Evolutionary conservation across 2,797 vertebrate species (phyloP).

Genomic region (Cynopterus sphinx): DNA sequence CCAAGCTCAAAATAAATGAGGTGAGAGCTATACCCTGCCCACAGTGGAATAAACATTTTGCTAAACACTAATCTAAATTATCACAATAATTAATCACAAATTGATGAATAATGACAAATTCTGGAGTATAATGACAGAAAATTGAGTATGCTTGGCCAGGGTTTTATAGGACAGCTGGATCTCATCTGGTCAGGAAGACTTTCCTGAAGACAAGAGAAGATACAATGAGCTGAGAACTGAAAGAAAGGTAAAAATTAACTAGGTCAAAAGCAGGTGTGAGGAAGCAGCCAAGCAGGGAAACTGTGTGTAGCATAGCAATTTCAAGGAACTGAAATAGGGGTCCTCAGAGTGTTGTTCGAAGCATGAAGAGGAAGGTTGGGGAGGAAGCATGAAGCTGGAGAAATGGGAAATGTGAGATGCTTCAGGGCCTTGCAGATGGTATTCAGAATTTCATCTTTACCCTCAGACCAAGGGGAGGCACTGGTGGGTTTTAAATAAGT

Average conservation of each 20-base stretch:
- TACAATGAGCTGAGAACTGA: background rate
- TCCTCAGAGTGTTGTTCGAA: background rate
- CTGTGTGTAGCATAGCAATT: background rate
- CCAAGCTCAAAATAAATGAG: background rate
- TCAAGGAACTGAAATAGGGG: background rate
- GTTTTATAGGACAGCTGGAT: background rate
- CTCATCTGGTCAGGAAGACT: background rate
- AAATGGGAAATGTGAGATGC: background rate
- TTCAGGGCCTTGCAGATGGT: background rate
- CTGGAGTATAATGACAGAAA: background rate
- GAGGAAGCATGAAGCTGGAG: background rate
- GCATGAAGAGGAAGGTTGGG: background rate
- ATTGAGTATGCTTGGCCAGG: background rate
- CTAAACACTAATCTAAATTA: background rate
- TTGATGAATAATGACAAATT: background rate
- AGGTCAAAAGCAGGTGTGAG: background rate
- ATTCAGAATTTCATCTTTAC: background rate
- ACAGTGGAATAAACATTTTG: background rate
- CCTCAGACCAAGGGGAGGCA: background rate
- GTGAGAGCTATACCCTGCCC: background rate
- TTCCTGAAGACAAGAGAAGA: background rate
- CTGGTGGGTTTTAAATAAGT: background rate
- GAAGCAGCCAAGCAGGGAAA: background rate
- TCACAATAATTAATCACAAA: background rate
- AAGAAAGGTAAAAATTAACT: background rate